Percentiles rank a stretch among this genome's conserved stretches.
Conservation (phyloP, 1,140 invertebrate species). For the Drosophila obscura region DNA sequence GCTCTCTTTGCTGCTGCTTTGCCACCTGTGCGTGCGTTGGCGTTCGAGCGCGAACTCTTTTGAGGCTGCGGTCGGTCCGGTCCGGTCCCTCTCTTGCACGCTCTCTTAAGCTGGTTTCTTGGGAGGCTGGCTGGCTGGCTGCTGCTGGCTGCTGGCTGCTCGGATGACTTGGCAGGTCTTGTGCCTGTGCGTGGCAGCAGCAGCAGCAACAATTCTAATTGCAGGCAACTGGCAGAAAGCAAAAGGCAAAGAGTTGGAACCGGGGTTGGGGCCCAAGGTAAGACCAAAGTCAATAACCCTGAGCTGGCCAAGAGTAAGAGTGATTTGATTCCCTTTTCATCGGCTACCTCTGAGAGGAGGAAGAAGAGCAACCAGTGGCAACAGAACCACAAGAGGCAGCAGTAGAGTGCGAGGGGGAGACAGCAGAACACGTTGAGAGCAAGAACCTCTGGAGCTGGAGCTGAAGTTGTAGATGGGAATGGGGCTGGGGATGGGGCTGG, state of each 20-base stretch:
- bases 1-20: conserved; percentile 22
- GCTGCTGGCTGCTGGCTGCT: conserved; percentile 8
- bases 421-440: conserved; percentile 65
- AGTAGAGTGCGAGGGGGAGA: conserved; percentile 19
- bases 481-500: conserved; percentile 18
- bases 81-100: conserved; percentile 14
- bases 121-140: conserved; percentile 2
- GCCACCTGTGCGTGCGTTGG: conserved; percentile 61
- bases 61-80: background rate
- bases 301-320: conserved; percentile 72
- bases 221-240: conserved; percentile 52
- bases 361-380: conserved; percentile 20
- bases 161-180: conserved; percentile 69
- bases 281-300: conserved; percentile 70
- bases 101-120: conserved; percentile 34
- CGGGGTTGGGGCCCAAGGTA: conserved; percentile 28
- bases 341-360: conserved; percentile 58
- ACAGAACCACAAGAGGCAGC: conserved; percentile 7
- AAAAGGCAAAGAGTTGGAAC: conserved; percentile 56
- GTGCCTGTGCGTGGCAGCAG: conserved; percentile 48
- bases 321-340: conserved; percentile 82
- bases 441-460: conserved; percentile 63
- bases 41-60: conserved; percentile 2
- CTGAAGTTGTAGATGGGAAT: conserved; percentile 32
- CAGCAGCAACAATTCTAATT: conserved; percentile 69